Base-by-base conservation (phyloP, 2,888 invertebrate genomes). In the Brachypalpus laphriformis region DNA sequence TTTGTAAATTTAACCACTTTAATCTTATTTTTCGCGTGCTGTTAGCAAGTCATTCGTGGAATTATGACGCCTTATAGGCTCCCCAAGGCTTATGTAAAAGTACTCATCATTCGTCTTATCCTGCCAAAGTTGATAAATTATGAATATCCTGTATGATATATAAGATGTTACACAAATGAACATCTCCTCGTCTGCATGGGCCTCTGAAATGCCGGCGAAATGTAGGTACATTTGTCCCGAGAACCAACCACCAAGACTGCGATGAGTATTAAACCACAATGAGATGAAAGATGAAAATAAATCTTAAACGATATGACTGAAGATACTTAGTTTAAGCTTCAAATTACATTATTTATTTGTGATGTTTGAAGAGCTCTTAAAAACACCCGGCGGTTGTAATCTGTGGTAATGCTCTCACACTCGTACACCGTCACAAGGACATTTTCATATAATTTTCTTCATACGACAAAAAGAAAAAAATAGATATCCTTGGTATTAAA, bases 101-200 rank as follows among this genome's bases (percentile, higher is more conserved):
- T 18, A 37, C 57, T 34, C 57, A 57, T 37, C 57, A 37, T n/a
- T 37, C 34, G 34, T 20, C 9, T 31, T 31, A 47, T 31, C 47
- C 47, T 63, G 63, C n/a, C 63, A 63, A 34, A 47, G 20, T n/a
- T 66, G n/a, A 37, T 66, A 51, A 66, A 66, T 51, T 37, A 66
- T 66, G 22, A 66, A 51, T 14, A 22, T 51, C 18, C 63, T 31
- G 16, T n/a, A 49, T 49, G 49, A 49, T 9, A 61, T 16, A 25
- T 25, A 31, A 45, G 22, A 28, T 45, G 45, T 28, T 61, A 31
- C 25, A 37, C n/a, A 40, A 57, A 57, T 57, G 57, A 57, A 57
- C 18, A 40, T 25, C 22, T 31, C 34, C 25, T 8, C 25, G 7
- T 31, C 25, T 14, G 20, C 65, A 18, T n/a, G 18, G 16, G 1